A percentile compares a stretch with the other conserved stretches of the same genome.
These are phyloP conservation scores for Tragelaphus scriptus DNA, from an alignment of 2,113 vertebrate genomes.

Conservation along the genomic window DNA sequence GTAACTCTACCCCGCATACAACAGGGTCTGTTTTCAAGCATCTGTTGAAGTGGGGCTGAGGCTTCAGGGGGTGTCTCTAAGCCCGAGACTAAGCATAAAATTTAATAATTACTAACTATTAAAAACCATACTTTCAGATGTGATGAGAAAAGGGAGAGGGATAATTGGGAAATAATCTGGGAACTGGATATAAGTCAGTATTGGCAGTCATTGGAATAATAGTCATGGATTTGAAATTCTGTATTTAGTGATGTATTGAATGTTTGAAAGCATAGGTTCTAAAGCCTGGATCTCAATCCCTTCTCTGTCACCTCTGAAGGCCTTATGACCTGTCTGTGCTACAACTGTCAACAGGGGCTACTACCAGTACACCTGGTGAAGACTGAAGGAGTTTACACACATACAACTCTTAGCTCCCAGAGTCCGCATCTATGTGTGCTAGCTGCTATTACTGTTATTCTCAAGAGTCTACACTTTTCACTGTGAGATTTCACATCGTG, in stretches of 20 bases:
- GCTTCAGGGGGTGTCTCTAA: neutral
- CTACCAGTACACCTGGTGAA: neutral
- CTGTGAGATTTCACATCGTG: neutral
- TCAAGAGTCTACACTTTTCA: neutral
- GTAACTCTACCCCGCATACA: neutral
- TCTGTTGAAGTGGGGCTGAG: neutral
- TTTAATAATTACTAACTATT: neutral
- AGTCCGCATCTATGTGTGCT: rapidly evolving
- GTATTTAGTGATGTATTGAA: neutral
- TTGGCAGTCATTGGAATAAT: neutral
- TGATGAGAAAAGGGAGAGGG: neutral
- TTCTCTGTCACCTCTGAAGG: neutral
- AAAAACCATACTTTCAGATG: neutral
- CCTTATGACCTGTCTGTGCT: neutral
- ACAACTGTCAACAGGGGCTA: neutral
- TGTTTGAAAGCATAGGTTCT: neutral
- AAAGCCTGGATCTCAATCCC: neutral
- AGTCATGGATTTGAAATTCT: neutral
- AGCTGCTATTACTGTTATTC: neutral
- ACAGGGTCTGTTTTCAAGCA: neutral
- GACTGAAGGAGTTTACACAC: neutral
- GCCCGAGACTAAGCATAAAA: neutral
- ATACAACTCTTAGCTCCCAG: neutral
- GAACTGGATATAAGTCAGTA: neutral
- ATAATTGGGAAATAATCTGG: neutral